A percentile compares a stretch with the other conserved stretches of the same genome.
These are phyloP conservation scores for Minunthozetes semirufus DNA, from an alignment of 2,888 invertebrate genomes.

Conservation along the genomic window DNA sequence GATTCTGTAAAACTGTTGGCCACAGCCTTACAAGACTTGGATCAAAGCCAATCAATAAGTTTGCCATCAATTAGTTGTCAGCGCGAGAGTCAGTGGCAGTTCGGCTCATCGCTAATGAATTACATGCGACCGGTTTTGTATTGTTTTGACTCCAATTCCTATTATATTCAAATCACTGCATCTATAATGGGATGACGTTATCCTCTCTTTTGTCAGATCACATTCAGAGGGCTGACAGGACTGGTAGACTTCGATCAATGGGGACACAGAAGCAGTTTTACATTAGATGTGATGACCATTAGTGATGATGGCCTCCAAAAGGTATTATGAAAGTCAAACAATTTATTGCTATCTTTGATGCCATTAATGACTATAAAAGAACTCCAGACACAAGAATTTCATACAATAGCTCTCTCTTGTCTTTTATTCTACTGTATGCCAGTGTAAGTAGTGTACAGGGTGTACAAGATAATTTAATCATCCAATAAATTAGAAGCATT, in stretches of 20 bases:
- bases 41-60: conserved; percentile 57
- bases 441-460: too few relatives aligned
- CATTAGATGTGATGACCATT: conserved; percentile 68
- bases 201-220: background rate
- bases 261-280: conserved; percentile 83
- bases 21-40: conserved; percentile 81
- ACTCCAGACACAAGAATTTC: background rate
- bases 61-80: conserved; percentile 43
- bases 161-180: too few relatives aligned
- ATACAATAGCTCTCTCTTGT: background rate
- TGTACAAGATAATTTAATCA: too few relatives aligned
- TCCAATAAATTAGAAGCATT: too few relatives aligned
- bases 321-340: background rate
- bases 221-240: conserved; percentile 65
- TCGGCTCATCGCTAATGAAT: conserved; percentile 36
- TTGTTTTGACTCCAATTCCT: too few relatives aligned
- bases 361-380: background rate
- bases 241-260: conserved; percentile 86
- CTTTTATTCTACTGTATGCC: too few relatives aligned
- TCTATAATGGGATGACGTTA: background rate
- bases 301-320: conserved; percentile 4
- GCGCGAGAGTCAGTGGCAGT: conserved; percentile 36
- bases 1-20: conserved; percentile 92
- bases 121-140: conserved; percentile 37
- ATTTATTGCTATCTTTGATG: background rate